Conservation (phyloP, 1,140 invertebrate species). For the silkworm (Bombyx mori) region ASM3026992v2 NC_085110.1:1378001-1378500, state of each 20-base stretch:
- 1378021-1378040: constrained; percentile 82
- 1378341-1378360: no score
- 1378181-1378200: constrained; percentile 62
- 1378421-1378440: no score
- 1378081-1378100: constrained; percentile 75
- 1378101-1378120: constrained; percentile 63
- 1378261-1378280: constrained; percentile 62
- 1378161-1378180: constrained; percentile 59
- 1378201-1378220: constrained; percentile 61
- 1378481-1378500: no score
- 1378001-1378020: constrained; percentile 62
- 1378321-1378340: no score
- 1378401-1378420: no score
- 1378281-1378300: constrained; percentile 8
- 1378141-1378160: constrained; percentile 63
- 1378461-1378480: no score
- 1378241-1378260: constrained; percentile 72
- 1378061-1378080: constrained; percentile 81
- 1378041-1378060: constrained; percentile 81
- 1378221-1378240: constrained; percentile 76
- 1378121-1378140: constrained; percentile 66
- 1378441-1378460: no score
- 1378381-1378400: no score
- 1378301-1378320: no score
- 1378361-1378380: no score